Conservation (phyloP, 1,140 invertebrate species). For the Pseudoatta argentina region DNA sequence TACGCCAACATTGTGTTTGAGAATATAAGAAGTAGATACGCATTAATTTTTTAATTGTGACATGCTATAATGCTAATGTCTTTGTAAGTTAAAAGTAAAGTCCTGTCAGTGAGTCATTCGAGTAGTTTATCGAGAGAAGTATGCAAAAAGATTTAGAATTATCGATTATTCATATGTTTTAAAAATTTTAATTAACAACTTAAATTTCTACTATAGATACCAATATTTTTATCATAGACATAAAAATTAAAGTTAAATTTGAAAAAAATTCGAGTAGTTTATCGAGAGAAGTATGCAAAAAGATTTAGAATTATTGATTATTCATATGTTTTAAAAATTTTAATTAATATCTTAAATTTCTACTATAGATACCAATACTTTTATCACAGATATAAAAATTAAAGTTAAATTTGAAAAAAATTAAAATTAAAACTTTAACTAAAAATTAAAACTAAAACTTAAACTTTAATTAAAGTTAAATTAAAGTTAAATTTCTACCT, state of each 20-base stretch:
- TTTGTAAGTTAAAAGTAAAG: background rate
- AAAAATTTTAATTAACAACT: background rate
- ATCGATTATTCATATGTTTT: conserved; percentile 17
- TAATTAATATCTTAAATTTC: background rate
- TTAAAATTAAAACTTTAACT: too few relatives aligned
- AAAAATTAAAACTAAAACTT: too few relatives aligned
- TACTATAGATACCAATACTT: too few relatives aligned
- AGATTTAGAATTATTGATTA: background rate
- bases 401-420: too few relatives aligned
- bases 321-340: conserved; percentile 32
- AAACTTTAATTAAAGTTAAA: too few relatives aligned
- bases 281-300: conserved; percentile 40
- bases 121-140: conserved; percentile 36
- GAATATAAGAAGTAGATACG: conserved; percentile 18
- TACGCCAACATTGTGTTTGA: background rate
- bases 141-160: background rate
- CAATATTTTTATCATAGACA: too few relatives aligned
- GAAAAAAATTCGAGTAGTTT: background rate
- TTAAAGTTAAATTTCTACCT: too few relatives aligned
- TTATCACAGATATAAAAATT: too few relatives aligned
- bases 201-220: too few relatives aligned
- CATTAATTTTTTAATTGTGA: conserved; percentile 30
- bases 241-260: too few relatives aligned
- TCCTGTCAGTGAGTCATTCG: conserved; percentile 25
- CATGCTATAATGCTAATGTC: background rate